Percentiles rank a stretch among this genome's conserved stretches.
Evolutionary conservation across 2,888 invertebrate species (phyloP).

Genomic region (Anthrax anthrax): DNA sequence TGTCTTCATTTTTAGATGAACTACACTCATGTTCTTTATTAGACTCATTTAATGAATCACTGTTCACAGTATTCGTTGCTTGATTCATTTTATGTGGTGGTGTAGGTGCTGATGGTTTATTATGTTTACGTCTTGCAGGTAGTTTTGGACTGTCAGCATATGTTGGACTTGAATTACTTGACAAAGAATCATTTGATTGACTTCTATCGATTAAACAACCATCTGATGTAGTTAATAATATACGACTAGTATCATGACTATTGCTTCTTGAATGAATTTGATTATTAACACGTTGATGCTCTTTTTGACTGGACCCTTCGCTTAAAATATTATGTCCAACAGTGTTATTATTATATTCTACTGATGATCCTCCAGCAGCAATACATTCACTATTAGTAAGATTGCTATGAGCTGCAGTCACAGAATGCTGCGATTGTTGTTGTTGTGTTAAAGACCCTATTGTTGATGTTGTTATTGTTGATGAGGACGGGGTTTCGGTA

Average conservation of each 20-base stretch:
- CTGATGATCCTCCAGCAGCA: slow-evolving; percentile 4
- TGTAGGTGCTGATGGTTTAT: slow-evolving; percentile 58
- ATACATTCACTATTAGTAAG: slow-evolving; percentile 12
- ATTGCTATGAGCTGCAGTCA: neutral
- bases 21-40: neutral
- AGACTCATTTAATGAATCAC: neutral
- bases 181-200: slow-evolving; percentile 52
- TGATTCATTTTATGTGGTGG: slow-evolving; percentile 36
- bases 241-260: slow-evolving; percentile 44
- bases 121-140: slow-evolving; percentile 53
- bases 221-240: slow-evolving; percentile 26
- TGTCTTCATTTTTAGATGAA: neutral
- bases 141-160: slow-evolving; percentile 59
- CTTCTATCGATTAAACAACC: slow-evolving; percentile 31
- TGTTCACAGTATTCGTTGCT: neutral
- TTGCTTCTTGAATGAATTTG: slow-evolving; percentile 40
- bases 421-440: slow-evolving; percentile 27
- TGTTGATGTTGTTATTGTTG: slow-evolving; percentile 23
- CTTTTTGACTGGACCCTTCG: slow-evolving; percentile 21
- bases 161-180: slow-evolving; percentile 53
- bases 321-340: slow-evolving; percentile 10
- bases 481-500: slow-evolving; percentile 27
- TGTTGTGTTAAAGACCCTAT: slow-evolving; percentile 25
- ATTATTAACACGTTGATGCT: slow-evolving; percentile 30
- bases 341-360: slow-evolving; percentile 8